Conservation (phyloP, 2,113 vertebrate species). For the Psammodynastes pulverulentus region DNA sequence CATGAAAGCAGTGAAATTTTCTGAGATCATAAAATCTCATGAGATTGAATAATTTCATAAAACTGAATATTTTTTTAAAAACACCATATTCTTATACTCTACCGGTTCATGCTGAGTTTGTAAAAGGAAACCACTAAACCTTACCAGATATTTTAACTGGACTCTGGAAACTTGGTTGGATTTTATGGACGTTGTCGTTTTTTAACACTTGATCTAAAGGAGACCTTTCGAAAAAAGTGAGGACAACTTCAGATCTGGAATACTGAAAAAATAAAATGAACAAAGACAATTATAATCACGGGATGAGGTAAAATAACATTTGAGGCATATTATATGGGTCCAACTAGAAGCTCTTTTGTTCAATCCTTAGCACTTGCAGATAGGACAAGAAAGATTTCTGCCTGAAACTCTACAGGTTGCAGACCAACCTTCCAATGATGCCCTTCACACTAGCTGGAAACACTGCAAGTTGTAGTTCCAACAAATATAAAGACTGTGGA, state of each 20-base stretch:
- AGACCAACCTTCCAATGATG: neutral
- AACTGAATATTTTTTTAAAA: neutral
- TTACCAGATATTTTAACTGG: slow-evolving; percentile 93
- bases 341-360: neutral
- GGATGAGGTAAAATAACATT: neutral
- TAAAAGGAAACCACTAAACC: slow-evolving; percentile 4
- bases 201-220: slow-evolving; percentile 93
- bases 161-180: slow-evolving; percentile 93
- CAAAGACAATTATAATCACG: neutral
- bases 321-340: neutral
- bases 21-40: neutral
- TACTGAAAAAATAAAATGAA: slow-evolving; percentile 71
- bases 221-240: slow-evolving; percentile 96
- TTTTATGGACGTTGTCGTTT: slow-evolving; percentile 91
- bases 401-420: neutral
- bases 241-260: slow-evolving; percentile 94
- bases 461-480: neutral
- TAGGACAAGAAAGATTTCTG: neutral
- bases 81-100: neutral
- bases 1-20: neutral
- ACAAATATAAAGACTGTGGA: neutral
- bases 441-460: neutral
- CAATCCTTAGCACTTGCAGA: neutral
- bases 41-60: neutral
- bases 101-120: neutral